Evolutionary conservation across 2,888 invertebrate species (phyloP), one percentile per base, ranked within the genome.

Genomic region (Acronicta alni): DNA sequence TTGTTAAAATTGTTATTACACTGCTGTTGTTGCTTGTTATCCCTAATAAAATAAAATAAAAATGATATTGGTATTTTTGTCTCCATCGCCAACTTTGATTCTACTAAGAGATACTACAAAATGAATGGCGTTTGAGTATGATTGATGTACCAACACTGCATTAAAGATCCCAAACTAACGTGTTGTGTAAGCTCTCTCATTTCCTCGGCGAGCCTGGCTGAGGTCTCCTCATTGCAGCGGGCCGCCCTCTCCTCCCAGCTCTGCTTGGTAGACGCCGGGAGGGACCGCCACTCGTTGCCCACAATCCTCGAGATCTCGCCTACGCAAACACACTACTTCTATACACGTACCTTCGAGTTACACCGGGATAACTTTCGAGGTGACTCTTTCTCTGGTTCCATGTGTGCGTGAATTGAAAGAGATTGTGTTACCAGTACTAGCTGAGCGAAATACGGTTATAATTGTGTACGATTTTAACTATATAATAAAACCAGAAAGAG

Each of bases 191-290:
- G 75, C 63, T 94, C 94, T 35, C 88, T 66, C 89, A 91, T 82
- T 71, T 95, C 96, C 67, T 95, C 94, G 0, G 95, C 95, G 41
- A 95, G 89, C 42, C 95, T 95, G 3, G 97, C 96, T 20, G 97
- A 95, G 10, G 96, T 96, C 86, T 98, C 98, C 88, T 98, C 98
- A 84, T 99, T 99, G 88, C 98, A 96, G 80, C 96, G 96, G 30
- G 96, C 96, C 0, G 99, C 99, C 54, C 97, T 96, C 87, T 99
- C 98, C 92, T 99, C 99, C 97, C 99, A 99, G 65, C 96, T 96
- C 89, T 98, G 98, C 88, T 99, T 99, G 72, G 98, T 98, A 56
- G 96, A 95, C 0, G 97, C 96, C 0, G 98, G 96, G 73, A 99
- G 95, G 63, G 98, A 98, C 75, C 99, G 97, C 99, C 99, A 99